phyloP scores from a whole-genome alignment of 1,140 invertebrate genomes.

The Cyclargus thomasi region DNA sequence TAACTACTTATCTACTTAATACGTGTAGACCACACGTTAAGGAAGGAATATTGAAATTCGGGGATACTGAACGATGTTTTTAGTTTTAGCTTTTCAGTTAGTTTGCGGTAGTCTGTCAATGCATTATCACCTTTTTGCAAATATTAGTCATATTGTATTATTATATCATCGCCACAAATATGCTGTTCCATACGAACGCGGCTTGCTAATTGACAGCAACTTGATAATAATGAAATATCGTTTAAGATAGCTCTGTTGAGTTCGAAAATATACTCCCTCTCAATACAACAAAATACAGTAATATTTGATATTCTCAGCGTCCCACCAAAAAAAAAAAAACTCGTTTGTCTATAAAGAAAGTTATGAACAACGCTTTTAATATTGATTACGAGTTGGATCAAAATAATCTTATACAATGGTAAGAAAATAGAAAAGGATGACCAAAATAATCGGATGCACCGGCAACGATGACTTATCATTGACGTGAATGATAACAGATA shows the following conservation, averaged over 20 bases:
- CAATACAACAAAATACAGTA: too few relatives aligned
- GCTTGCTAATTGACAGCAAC: neutral
- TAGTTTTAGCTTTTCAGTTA: neutral
- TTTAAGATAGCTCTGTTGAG: neutral
- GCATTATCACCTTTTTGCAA: neutral
- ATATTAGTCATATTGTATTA: constrained; percentile 8
- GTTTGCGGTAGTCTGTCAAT: neutral
- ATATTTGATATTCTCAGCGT: neutral
- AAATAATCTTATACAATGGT: neutral
- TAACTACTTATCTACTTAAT: too few relatives aligned
- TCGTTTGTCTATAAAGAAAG: neutral
- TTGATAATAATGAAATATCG: constrained; percentile 2
- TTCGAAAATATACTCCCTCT: neutral
- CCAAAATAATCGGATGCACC: neutral
- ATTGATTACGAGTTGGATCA: neutral
- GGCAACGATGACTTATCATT: neutral
- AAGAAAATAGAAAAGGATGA: neutral
- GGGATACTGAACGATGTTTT: neutral
- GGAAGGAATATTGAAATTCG: too few relatives aligned
- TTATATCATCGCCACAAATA: constrained; percentile 11
- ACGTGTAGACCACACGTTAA: too few relatives aligned
- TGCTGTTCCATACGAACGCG: neutral
- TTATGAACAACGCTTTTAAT: neutral
- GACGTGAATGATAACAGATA: neutral
- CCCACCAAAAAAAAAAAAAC: neutral